These are phyloP conservation scores for Noctua pronuba DNA, from an alignment of 2,888 invertebrate genomes.

Conservation along the genomic window DNA sequence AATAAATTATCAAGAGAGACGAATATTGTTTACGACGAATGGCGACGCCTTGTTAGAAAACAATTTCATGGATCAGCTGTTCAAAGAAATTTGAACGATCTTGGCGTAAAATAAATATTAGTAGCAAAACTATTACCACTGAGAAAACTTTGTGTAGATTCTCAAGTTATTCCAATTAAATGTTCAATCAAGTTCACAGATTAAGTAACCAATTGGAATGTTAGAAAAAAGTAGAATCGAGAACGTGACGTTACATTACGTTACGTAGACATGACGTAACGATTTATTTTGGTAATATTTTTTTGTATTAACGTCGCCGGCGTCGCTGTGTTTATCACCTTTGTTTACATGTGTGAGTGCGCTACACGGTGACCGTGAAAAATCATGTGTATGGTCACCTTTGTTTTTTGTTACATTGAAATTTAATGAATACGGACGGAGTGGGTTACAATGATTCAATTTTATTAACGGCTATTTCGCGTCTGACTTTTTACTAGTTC, in stretches of 20 bases:
- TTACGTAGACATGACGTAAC: constrained; percentile 52
- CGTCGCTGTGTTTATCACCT: constrained; percentile 36
- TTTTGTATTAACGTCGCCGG: constrained; percentile 37
- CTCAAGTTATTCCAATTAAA: constrained; percentile 10
- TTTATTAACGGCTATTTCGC: constrained; percentile 8
- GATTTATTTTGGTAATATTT: constrained; percentile 59
- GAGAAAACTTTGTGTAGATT: constrained; percentile 1
- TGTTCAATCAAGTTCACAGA: constrained; percentile 30
- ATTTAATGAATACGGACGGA: constrained; percentile 33
- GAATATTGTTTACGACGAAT: constrained; percentile 26
- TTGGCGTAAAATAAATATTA: constrained; percentile 2
- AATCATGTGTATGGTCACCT: constrained; percentile 54
- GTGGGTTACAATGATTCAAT: constrained; percentile 27
- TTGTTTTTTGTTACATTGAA: constrained; percentile 53
- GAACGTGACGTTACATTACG: constrained; percentile 50
- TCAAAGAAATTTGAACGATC: neutral
- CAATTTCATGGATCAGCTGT: constrained; percentile 14
- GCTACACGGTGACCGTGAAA: constrained; percentile 61
- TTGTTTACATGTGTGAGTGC: constrained; percentile 37
- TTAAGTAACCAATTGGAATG: constrained; percentile 19
- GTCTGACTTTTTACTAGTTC: neutral
- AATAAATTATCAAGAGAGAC: constrained; percentile 33
- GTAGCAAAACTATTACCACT: constrained; percentile 11
- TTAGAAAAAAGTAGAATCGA: constrained; percentile 19
- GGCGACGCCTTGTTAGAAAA: neutral